Evolutionary conservation across 2,113 vertebrate species (phyloP), one percentile per base, ranked within the genome.

Genomic region (Recurvirostra avosetta): DNA sequence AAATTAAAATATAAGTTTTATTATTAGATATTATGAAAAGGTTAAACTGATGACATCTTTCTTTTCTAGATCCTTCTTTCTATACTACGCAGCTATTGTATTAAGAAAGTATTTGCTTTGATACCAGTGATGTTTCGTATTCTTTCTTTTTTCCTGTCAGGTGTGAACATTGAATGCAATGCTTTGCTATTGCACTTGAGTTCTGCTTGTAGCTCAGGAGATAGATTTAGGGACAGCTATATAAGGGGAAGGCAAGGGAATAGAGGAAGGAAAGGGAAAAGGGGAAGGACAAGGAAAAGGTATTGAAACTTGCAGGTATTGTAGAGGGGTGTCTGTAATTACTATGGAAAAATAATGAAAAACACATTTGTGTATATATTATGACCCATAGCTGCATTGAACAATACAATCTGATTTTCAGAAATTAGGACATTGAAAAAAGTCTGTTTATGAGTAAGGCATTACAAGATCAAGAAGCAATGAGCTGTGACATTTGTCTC

Each of bases 41-140:
- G 0, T 67, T 82, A 72, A 86, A 84, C 16, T n/a, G 29, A 40
- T 52, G 2, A 18, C 0, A 0, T 58, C 4, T 79, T 55, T 67
- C 6, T 34, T 94, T 92, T 94, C 40, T 43, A 66, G 8, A 40
- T 58, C 26, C 8, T 70, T 79, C 34, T 30, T 85, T 65, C 22
- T 36, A 7, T 78, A 29, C 4, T 56, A 36, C 4, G 4, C 11
- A 68, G 9, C 21, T 75, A 32, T 32, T 30, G 8, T 36, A 49
- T 72, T 45, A 70, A 75, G 15, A 21, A 84, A 61, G 8, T 26
- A 34, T 79, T 79, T 85, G 12, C n/a, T 92, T 66, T 65, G 49
- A 41, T 49, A 65, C 7, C 12, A 50, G 17, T 25, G 38, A 49
- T 40, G 7, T 30, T 88, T 74, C 73, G 9, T 16, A 32, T 72